phyloP scores from a whole-genome alignment of 2,113 vertebrate genomes.

The Paramormyrops kingsleyae region DNA sequence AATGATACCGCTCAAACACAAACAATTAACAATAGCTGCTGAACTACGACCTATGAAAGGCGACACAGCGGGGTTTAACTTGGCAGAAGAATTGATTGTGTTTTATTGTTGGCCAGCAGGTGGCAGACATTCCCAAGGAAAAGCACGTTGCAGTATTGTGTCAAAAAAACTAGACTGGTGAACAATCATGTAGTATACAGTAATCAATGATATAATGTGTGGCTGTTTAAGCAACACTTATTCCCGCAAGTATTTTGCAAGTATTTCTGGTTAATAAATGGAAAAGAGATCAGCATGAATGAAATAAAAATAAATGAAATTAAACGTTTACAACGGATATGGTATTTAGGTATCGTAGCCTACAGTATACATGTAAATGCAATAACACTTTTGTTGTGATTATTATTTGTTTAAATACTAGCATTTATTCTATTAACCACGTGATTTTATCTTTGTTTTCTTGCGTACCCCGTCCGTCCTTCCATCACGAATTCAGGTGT shows the following conservation, averaged over 20 bases:
- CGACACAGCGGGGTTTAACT: neutral
- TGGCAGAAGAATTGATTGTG: neutral
- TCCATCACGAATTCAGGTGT: neutral
- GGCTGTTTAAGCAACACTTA: neutral
- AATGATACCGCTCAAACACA: neutral
- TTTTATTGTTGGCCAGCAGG: neutral
- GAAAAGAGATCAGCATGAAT: neutral
- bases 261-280: neutral
- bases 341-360: neutral
- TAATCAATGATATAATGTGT: neutral
- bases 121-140: neutral
- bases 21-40: neutral
- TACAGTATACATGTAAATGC: neutral
- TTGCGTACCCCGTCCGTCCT: neutral
- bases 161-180: neutral
- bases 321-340: neutral
- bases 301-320: neutral
- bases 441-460: neutral
- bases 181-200: neutral
- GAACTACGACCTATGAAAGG: neutral
- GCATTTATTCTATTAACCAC: neutral
- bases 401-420: neutral
- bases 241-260: neutral
- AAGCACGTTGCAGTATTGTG: neutral
- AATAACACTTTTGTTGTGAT: neutral